phyloP scores from a whole-genome alignment of 2,797 vertebrate genomes.

The Eremophila alpestris region DNA sequence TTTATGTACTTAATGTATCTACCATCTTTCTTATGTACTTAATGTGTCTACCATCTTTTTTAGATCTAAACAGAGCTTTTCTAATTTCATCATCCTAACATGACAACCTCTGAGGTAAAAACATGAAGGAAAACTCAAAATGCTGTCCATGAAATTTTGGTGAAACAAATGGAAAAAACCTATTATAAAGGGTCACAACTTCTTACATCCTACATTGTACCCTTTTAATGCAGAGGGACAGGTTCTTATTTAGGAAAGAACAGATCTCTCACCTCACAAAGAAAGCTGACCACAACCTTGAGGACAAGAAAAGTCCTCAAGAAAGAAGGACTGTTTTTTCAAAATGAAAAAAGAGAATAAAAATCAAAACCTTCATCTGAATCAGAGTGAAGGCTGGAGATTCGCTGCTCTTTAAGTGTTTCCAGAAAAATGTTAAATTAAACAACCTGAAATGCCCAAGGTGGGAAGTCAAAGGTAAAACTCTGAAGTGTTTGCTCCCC shows the following conservation, averaged over 20 bases:
- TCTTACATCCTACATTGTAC: not conserved
- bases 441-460: not conserved
- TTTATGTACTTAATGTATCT: not conserved
- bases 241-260: not conserved
- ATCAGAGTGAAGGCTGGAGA: not conserved
- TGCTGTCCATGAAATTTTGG: not conserved
- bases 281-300: not conserved
- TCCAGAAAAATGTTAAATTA: not conserved
- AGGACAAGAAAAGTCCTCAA: not conserved
- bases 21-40: not conserved
- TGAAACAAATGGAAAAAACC: not conserved
- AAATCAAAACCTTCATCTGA: not conserved
- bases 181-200: not conserved
- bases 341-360: not conserved
- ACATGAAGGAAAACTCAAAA: not conserved
- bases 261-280: not conserved
- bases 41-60: not conserved
- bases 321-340: too few species aligned
- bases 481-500: fast-evolving
- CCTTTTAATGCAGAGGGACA: not conserved
- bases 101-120: not conserved
- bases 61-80: not conserved
- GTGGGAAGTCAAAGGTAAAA: not conserved
- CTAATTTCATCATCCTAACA: not conserved
- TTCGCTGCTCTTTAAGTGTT: not conserved